phyloP scores from a whole-genome alignment of 2,888 invertebrate species.

The Ophion ellenae region DNA sequence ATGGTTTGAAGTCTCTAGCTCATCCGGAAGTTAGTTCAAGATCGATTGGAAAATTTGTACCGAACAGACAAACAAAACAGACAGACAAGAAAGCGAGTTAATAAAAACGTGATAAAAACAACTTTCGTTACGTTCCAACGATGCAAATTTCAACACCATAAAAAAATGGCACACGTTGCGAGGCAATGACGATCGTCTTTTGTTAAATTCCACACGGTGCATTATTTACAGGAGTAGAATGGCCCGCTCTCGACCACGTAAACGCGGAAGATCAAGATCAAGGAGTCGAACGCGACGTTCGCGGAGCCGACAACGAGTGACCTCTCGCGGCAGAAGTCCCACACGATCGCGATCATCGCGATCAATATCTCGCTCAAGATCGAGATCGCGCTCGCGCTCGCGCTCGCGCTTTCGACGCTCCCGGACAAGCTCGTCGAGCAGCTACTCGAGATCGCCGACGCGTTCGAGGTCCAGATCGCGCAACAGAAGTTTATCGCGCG shows the following conservation, averaged over 20 bases:
- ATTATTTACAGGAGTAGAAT: slow-evolving; percentile 68
- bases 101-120: no score
- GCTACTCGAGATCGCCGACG: slow-evolving; percentile 76
- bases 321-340: slow-evolving; percentile 76
- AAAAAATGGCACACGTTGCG: neutral
- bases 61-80: no score
- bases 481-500: slow-evolving; percentile 77
- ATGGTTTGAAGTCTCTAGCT: no score
- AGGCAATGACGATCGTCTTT: neutral
- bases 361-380: slow-evolving; percentile 72
- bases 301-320: slow-evolving; percentile 72
- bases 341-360: slow-evolving; percentile 79
- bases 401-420: slow-evolving; percentile 72
- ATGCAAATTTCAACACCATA: no score
- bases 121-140: no score
- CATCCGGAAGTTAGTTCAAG: no score
- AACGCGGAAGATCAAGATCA: slow-evolving; percentile 78
- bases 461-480: slow-evolving; percentile 78
- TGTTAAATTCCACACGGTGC: neutral
- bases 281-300: slow-evolving; percentile 78
- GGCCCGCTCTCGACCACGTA: slow-evolving; percentile 79
- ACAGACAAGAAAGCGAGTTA: no score
- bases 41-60: no score
- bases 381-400: slow-evolving; percentile 69
- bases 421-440: slow-evolving; percentile 78